Evolutionary conservation across 2,888 invertebrate species (phyloP).

Genomic region (Laothoe populi): DNA sequence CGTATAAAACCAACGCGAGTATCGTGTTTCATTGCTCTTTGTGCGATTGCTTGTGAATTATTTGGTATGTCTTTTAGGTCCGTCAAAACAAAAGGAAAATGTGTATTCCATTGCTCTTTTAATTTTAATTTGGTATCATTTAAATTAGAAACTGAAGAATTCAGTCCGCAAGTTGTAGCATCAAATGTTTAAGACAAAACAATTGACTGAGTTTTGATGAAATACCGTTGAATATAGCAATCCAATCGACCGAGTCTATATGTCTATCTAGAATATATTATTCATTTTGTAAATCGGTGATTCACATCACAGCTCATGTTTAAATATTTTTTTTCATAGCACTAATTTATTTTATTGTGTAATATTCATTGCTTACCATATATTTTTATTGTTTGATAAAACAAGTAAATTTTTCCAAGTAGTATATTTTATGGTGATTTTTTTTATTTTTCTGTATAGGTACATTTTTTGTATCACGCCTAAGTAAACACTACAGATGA

Average conservation of each 20-base stretch:
- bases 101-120: not conserved
- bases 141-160: conserved; percentile 5
- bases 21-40: conserved; percentile 22
- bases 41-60: conserved; percentile 4
- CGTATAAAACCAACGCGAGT: conserved; percentile 21
- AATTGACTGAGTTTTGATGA: not conserved
- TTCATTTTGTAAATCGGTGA: conserved; percentile 2
- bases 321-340: too few species aligned
- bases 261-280: conserved; percentile 1
- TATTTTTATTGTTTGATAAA: too few species aligned
- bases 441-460: too few species aligned
- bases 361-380: too few species aligned
- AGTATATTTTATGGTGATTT: too few species aligned
- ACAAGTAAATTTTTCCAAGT: too few species aligned
- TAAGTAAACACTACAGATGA: too few species aligned
- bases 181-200: not conserved
- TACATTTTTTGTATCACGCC: too few species aligned
- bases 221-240: not conserved
- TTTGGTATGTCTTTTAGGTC: conserved; percentile 12
- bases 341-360: too few species aligned
- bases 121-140: not conserved
- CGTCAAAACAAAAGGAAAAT: not conserved
- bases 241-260: not conserved
- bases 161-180: not conserved
- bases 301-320: too few species aligned